Evolutionary conservation across 2,113 vertebrate species (phyloP).

Genomic region (Taurulus bubalis): DNA sequence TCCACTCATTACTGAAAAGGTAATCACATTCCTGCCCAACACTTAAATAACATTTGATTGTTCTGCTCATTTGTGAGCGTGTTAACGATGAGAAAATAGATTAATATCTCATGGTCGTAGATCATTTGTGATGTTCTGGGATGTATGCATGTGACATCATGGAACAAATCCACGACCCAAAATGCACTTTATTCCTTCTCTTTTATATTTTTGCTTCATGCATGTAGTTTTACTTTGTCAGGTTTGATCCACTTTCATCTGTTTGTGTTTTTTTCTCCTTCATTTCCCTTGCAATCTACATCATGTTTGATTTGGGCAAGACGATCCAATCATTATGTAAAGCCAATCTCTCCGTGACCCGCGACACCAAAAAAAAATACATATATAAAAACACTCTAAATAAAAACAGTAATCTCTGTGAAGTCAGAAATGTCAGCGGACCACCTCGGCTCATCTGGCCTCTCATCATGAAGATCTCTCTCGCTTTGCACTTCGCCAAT

Average conservation of each 20-base stretch:
- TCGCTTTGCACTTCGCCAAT: conserved; percentile 76
- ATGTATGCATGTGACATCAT: neutral
- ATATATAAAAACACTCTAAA: conserved; percentile 1
- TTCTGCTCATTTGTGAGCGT: neutral
- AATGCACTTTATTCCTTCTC: no score
- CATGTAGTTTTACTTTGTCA: neutral
- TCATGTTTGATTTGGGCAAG: neutral
- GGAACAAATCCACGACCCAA: neutral
- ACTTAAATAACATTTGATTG: neutral
- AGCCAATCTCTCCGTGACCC: neutral
- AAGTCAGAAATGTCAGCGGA: conserved; percentile 64
- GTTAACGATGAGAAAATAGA: neutral
- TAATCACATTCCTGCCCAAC: neutral
- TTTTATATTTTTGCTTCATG: neutral
- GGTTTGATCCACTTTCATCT: neutral
- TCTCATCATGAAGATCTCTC: conserved; percentile 71
- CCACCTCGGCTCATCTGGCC: conserved; percentile 77
- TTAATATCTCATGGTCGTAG: no score
- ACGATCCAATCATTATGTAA: neutral
- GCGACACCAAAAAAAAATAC: neutral
- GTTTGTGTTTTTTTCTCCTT: neutral
- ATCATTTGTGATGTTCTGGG: neutral
- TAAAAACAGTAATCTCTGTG: conserved; percentile 37
- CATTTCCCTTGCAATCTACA: neutral
- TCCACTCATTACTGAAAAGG: neutral